These are phyloP conservation scores for Phylloscopus whistleri DNA, from an alignment of 2,113 vertebrate species.

Conservation along the genomic window DNA sequence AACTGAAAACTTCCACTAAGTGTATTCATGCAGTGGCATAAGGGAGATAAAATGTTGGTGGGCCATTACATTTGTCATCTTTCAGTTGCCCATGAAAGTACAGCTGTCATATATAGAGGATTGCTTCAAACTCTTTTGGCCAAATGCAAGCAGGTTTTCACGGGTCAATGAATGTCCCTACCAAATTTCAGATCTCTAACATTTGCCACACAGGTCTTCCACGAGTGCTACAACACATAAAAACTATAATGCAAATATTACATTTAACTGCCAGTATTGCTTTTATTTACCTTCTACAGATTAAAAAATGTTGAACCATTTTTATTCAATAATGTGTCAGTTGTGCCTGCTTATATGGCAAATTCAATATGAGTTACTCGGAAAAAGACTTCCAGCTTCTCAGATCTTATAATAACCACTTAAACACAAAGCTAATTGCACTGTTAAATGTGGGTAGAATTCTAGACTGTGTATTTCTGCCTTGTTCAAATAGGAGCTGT, in stretches of 20 bases:
- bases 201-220: neutral
- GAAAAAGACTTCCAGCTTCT: neutral
- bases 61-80: neutral
- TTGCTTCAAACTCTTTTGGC: neutral
- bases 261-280: neutral
- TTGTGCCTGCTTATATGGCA: neutral
- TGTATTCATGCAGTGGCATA: rapidly evolving
- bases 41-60: neutral
- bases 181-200: neutral
- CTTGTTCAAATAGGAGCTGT: neutral
- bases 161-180: neutral
- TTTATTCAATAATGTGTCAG: neutral
- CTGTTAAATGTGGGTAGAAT: neutral
- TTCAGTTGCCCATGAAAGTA: neutral
- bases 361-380: neutral
- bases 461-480: neutral
- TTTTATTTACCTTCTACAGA: neutral
- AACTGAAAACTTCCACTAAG: neutral
- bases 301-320: neutral
- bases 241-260: neutral
- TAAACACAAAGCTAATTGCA: neutral
- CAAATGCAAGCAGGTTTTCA: neutral
- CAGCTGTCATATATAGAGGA: neutral
- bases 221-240: neutral
- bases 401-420: neutral